Evolutionary conservation across 1,140 invertebrate genomes (phyloP).

Genomic region (Meloidogyne chitwoodi): DNA sequence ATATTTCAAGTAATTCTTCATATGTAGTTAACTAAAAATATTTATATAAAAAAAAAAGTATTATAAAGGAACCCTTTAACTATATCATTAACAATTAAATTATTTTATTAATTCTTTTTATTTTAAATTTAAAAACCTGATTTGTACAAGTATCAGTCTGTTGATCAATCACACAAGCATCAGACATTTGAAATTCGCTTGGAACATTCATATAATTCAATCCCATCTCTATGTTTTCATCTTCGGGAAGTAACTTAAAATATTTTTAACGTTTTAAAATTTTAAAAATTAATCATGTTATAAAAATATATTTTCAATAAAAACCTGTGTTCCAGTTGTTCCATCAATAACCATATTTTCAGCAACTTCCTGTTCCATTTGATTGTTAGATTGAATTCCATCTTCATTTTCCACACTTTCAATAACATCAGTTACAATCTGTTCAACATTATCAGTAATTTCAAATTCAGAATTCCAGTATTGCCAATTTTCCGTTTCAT

Average conservation of each 20-base stretch:
- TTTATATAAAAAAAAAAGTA: too few species aligned
- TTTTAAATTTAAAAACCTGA: not conserved
- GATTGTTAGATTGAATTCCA: too few species aligned
- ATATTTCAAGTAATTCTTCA: not conserved
- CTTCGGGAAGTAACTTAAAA: not conserved
- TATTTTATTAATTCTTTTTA: too few species aligned
- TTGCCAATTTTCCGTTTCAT: not conserved
- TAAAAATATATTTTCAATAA: not conserved
- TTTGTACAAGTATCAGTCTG: not conserved
- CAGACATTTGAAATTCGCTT: not conserved
- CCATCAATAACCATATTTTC: not conserved
- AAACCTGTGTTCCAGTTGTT: not conserved
- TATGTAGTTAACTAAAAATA: not conserved
- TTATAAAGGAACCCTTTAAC: too few species aligned
- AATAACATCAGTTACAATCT: not conserved
- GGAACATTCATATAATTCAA: not conserved
- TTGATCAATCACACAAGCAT: not conserved
- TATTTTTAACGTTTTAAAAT: too few species aligned
- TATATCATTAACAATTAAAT: too few species aligned
- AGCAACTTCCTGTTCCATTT: not conserved
- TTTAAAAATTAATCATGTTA: too few species aligned
- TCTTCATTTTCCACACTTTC: not conserved
- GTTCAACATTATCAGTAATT: not conserved
- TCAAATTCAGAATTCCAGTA: not conserved
- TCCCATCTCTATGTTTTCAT: not conserved